Evolutionary conservation across 2,888 invertebrate genomes (phyloP), one percentile per base, ranked within the genome.

Genomic region (Amorpha juglandis): DNA sequence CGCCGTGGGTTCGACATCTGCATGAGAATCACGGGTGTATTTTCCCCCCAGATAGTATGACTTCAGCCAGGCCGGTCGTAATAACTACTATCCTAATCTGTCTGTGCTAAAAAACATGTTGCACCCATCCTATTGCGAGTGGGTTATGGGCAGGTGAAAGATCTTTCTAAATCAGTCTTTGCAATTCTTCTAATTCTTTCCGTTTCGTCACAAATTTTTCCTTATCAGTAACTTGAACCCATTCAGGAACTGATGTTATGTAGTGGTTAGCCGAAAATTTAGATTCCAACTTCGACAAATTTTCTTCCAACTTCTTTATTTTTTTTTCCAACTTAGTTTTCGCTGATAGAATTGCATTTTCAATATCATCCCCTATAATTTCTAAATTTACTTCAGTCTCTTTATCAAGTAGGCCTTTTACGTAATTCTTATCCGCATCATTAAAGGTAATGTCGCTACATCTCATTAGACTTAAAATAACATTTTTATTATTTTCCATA

Each of bases 351-450:
- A 92, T 79, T 0, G 81, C 76, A 8, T 74, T 74, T 19, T 84
- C 80, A 3, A 81, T 73, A 64, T 88, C 79, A 11, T 83, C 80
- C 0, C 81, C 87, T 0, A 81, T 35, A 21, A 92, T 73, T 79
- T 91, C 88, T 12, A 93, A 71, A 52, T 76, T 76, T 1, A 93
- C 72, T 76, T 82, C 81, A 1, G 91, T 91, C 42, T 84, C 74
- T 64, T 75, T 78, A 68, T 88, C 84, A 48, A 92, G 70, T 12
- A 80, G 35, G 9, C 84, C 86, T 48, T 72, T 80, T 0, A 90
- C 83, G 42, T 81, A 84, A 21, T 84, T 83, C n/a, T 72, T 78
- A 11, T 72, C 70, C 14, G 71, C 27, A 55, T 82, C 77, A 14
- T 14, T 33, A 55, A 86, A 84, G 27, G 70, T 67, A 0, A 92